Conservation (phyloP, 2,888 invertebrate genomes). For the Chymomyza procnemis region DNA sequence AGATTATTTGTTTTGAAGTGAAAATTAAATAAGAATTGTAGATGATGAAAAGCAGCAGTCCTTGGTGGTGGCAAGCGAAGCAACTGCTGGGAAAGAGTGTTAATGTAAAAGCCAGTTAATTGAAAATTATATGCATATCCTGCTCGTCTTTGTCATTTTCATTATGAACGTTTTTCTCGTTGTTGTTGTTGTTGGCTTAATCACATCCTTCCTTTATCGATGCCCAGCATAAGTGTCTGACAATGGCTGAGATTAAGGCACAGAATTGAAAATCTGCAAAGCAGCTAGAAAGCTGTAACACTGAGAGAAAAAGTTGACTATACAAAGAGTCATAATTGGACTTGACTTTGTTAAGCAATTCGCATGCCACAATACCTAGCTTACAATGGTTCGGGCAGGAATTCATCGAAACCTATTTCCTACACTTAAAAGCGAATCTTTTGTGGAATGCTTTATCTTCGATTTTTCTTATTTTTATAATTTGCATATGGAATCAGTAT, state of each 20-base stretch:
- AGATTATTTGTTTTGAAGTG: too few relatives aligned
- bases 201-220: conserved; percentile 41
- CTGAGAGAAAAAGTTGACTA: neutral
- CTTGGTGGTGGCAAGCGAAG: neutral
- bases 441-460: too few relatives aligned
- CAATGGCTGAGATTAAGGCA: conserved; percentile 23
- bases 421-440: too few relatives aligned
- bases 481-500: too few relatives aligned
- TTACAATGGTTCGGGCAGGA: too few relatives aligned
- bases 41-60: neutral
- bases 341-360: too few relatives aligned
- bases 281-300: neutral
- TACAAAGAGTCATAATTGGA: too few relatives aligned
- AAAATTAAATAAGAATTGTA: neutral
- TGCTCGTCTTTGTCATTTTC: neutral
- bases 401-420: too few relatives aligned
- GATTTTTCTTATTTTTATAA: too few relatives aligned
- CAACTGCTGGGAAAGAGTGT: neutral
- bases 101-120: conserved; percentile 10
- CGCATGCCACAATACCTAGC: too few relatives aligned
- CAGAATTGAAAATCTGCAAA: conserved; percentile 17
- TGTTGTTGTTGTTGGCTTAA: conserved; percentile 29
- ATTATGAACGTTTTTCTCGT: conserved; percentile 1
- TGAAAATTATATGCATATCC: conserved; percentile 43
- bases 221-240: conserved; percentile 34